Percentiles rank a stretch among this genome's conserved stretches.
Conservation (phyloP, 2,113 vertebrate genomes). For the Ictidomys tridecemlineatus region DNA sequence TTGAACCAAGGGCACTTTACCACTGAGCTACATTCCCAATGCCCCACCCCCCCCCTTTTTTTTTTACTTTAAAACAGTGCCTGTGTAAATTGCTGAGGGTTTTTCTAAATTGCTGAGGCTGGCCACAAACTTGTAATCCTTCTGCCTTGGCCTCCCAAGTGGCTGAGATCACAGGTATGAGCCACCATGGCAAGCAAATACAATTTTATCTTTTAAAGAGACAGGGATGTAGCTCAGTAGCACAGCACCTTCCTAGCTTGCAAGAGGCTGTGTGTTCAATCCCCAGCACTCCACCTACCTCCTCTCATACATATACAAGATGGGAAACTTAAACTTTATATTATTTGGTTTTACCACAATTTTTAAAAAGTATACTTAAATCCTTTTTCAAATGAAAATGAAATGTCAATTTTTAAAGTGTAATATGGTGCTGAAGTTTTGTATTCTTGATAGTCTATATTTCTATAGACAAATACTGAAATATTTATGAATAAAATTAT, state of each 20-base stretch:
- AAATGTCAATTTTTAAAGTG: neutral
- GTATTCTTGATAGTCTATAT: neutral
- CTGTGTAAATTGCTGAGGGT: too few relatives aligned
- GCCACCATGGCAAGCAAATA: neutral
- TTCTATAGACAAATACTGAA: neutral
- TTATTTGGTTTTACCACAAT: too few relatives aligned
- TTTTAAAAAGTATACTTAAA: neutral
- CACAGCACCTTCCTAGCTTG: too few relatives aligned
- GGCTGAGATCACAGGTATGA: neutral
- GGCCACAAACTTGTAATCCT: neutral
- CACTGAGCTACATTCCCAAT: neutral
- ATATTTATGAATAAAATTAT: neutral
- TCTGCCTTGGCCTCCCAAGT: neutral
- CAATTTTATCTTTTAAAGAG: too few relatives aligned
- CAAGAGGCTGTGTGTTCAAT: too few relatives aligned
- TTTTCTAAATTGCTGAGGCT: neutral
- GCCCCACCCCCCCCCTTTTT: neutral
- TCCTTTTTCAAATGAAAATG: neutral
- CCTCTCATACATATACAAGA: neutral
- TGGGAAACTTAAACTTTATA: neutral
- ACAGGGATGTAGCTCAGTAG: too few relatives aligned
- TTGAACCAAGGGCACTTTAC: neutral
- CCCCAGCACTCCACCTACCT: too few relatives aligned
- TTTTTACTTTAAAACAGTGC: neutral
- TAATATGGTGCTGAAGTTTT: neutral